Percentiles rank a stretch among this genome's conserved stretches.
Conservation (phyloP, 2,113 vertebrate species). For the Zingel zingel region DNA sequence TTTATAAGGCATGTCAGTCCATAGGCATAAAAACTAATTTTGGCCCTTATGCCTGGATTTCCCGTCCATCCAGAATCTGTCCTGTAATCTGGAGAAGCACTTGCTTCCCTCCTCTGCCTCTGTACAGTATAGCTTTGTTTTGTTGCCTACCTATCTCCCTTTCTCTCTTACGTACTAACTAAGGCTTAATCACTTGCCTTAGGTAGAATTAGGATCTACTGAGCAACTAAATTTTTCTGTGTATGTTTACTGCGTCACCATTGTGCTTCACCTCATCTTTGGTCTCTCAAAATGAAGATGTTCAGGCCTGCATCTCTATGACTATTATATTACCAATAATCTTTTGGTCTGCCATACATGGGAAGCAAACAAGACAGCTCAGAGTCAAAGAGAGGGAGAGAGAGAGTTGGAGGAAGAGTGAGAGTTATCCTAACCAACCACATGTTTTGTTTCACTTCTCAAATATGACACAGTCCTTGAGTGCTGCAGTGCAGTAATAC, state of each 20-base stretch:
- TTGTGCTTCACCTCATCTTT: slow-evolving; percentile 15
- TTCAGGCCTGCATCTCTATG: slow-evolving; percentile 1
- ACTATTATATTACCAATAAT: slow-evolving; percentile 37
- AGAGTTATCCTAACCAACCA: slow-evolving; percentile 64
- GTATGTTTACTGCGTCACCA: neutral
- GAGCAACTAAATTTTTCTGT: neutral
- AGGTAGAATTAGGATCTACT: slow-evolving; percentile 15
- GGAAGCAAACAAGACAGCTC: slow-evolving; percentile 36
- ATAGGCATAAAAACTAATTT: slow-evolving; percentile 71
- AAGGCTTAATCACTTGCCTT: slow-evolving; percentile 13
- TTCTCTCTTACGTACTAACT: neutral
- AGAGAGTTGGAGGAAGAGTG: slow-evolving; percentile 26
- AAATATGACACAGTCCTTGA: slow-evolving; percentile 70
- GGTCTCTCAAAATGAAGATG: slow-evolving; percentile 18
- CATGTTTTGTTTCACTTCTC: slow-evolving; percentile 74
- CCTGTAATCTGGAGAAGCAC: slow-evolving; percentile 72
- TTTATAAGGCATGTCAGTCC: slow-evolving; percentile 55
- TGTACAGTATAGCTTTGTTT: slow-evolving; percentile 23
- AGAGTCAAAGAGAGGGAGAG: neutral
- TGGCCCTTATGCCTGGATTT: slow-evolving; percentile 62
- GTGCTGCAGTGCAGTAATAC: slow-evolving; percentile 58
- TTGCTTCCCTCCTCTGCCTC: slow-evolving; percentile 26
- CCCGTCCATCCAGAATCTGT: slow-evolving; percentile 63
- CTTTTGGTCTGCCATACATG: slow-evolving; percentile 45
- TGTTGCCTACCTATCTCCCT: slow-evolving; percentile 12